Conservation (phyloP, 2,888 invertebrate species). For the Thereva nobilitata region DNA sequence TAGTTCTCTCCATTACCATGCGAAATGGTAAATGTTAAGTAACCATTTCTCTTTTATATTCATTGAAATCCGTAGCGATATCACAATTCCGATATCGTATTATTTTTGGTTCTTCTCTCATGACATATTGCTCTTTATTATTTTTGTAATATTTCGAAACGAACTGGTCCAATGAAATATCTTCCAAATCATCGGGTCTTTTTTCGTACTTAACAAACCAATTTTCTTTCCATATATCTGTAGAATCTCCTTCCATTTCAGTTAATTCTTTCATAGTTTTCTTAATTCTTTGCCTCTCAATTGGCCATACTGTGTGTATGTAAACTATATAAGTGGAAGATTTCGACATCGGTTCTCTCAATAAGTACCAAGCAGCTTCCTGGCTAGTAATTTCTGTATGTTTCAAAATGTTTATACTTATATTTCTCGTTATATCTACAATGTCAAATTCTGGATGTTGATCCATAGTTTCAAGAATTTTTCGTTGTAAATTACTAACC, state of each 20-base stretch:
- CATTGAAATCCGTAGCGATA: constrained; percentile 48
- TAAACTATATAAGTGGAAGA: constrained; percentile 48
- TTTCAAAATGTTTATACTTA: constrained; percentile 50
- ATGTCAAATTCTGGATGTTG: constrained; percentile 52
- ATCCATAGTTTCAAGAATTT: constrained; percentile 48
- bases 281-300: constrained; percentile 51
- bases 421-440: constrained; percentile 46
- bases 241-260: constrained; percentile 45
- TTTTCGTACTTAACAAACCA: constrained; percentile 51
- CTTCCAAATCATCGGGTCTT: constrained; percentile 47
- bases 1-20: constrained; percentile 47
- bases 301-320: constrained; percentile 54
- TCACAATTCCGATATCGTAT: constrained; percentile 53
- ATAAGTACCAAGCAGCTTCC: constrained; percentile 58
- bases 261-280: constrained; percentile 50
- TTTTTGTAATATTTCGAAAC: constrained; percentile 18
- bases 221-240: constrained; percentile 51
- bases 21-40: constrained; percentile 49
- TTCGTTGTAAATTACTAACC: constrained; percentile 48
- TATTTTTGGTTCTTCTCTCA: constrained; percentile 45
- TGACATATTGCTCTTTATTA: constrained; percentile 6
- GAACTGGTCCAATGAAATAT: constrained; percentile 48
- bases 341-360: constrained; percentile 56
- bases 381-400: constrained; percentile 51
- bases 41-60: constrained; percentile 48